A percentile compares a stretch with the other conserved stretches of the same genome.
phyloP scores from a whole-genome alignment of 53 echinoderm and acorn worm genomes.

The Crossaster papposus region DNA sequence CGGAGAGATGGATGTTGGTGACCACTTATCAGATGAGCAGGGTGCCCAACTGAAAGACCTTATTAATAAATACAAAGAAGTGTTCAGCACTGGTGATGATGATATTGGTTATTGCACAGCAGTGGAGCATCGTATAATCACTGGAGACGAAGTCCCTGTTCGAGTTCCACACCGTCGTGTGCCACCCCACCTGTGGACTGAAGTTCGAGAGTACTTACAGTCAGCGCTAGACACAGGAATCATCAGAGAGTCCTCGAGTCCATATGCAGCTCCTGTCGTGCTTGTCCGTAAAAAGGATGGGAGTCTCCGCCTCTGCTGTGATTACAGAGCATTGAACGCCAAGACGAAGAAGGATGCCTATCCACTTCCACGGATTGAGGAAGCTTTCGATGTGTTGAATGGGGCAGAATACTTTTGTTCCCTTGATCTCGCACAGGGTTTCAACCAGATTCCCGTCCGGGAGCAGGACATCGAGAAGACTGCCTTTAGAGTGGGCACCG shows the following conservation, averaged over 20 bases:
- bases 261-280: constrained; percentile 42
- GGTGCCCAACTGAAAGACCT: too few species aligned
- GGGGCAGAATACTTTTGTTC: constrained; percentile 56
- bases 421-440: constrained; percentile 54
- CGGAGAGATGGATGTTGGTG: too few species aligned
- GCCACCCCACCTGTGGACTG: too few species aligned
- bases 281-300: constrained; percentile 65
- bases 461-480: constrained; percentile 61
- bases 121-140: too few species aligned
- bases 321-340: constrained; percentile 28
- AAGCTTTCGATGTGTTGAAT: constrained; percentile 46
- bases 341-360: too few species aligned
- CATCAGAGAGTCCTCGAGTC: not conserved
- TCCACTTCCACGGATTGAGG: too few species aligned
- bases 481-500: constrained; percentile 71
- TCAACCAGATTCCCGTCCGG: constrained; percentile 27
- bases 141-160: too few species aligned
- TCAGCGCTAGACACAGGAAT: not conserved
- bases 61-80: too few species aligned
- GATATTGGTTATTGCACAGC: too few species aligned
- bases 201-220: not conserved
- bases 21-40: too few species aligned
- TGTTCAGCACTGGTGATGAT: too few species aligned
- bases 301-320: constrained; percentile 38
- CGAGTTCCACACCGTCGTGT: too few species aligned